These are phyloP conservation scores for Rattus rattus DNA, from an alignment of 2,113 vertebrate genomes.

Conservation along the genomic window DNA sequence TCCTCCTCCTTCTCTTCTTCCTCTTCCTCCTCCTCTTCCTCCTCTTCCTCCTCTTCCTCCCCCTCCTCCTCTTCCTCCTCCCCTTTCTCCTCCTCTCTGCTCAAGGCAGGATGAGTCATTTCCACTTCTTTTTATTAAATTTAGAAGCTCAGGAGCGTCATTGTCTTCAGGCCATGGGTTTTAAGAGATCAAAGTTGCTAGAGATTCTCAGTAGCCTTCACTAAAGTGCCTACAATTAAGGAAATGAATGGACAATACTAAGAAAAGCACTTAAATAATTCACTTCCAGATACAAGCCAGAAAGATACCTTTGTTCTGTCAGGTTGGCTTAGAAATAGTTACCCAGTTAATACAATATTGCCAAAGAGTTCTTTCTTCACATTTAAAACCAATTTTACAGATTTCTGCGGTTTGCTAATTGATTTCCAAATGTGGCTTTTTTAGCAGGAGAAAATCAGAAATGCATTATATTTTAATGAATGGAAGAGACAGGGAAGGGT, in stretches of 20 bases:
- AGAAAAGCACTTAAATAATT: constrained; percentile 68
- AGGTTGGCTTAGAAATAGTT: constrained; percentile 41
- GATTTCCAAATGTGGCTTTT: constrained; percentile 56
- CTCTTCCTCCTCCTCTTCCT: not conserved
- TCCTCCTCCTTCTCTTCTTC: too few relatives aligned
- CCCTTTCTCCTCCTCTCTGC: not conserved
- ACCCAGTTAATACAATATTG: constrained; percentile 4
- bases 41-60: too few relatives aligned
- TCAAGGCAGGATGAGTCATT: constrained; percentile 68
- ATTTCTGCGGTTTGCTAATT: constrained; percentile 47
- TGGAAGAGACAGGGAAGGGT: not conserved
- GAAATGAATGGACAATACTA: constrained; percentile 60
- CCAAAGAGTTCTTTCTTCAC: not conserved
- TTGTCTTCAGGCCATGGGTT: constrained; percentile 12
- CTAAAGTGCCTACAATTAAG: constrained; percentile 66
- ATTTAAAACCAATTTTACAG: constrained; percentile 49
- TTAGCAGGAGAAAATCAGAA: constrained; percentile 43
- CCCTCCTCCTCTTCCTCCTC: too few relatives aligned
- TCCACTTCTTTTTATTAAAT: not conserved
- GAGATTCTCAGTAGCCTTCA: not conserved
- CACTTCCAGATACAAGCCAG: constrained; percentile 49
- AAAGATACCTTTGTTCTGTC: constrained; percentile 62
- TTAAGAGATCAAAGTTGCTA: constrained; percentile 57
- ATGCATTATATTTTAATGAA: constrained; percentile 65
- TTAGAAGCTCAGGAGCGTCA: not conserved